A percentile compares a stretch with the other conserved stretches of the same genome.
Evolutionary conservation across 2,888 invertebrate genomes (phyloP).

Genomic region (Rhogogaster chlorosoma): DNA sequence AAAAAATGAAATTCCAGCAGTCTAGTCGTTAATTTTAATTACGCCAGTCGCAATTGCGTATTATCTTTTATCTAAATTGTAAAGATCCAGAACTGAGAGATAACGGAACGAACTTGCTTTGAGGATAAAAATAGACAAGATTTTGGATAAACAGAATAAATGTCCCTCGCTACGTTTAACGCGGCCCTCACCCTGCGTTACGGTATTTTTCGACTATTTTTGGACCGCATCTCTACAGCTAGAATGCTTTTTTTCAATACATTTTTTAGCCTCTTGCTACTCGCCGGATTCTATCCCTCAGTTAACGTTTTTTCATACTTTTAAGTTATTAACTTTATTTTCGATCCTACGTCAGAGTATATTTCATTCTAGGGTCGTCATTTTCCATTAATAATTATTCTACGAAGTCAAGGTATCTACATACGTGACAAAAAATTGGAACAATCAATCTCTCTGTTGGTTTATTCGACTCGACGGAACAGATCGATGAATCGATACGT

Average conservation of each 20-base stretch:
- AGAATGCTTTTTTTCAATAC: neutral
- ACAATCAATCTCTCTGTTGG: neutral
- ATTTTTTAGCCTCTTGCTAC: neutral
- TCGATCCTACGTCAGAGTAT: neutral
- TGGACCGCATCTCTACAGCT: neutral
- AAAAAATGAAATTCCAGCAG: conserved; percentile 23
- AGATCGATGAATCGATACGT: neutral
- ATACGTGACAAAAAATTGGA: neutral
- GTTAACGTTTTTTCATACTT: neutral
- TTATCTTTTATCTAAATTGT: conserved; percentile 47
- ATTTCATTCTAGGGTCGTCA: neutral
- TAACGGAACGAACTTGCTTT: conserved; percentile 33
- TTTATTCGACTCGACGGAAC: neutral
- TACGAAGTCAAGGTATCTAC: neutral
- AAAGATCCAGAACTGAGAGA: conserved; percentile 20
- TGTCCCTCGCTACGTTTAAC: conserved; percentile 51
- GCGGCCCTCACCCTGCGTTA: conserved; percentile 35
- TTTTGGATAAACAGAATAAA: conserved; percentile 53
- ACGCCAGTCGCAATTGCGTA: conserved; percentile 15
- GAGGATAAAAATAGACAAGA: conserved; percentile 52
- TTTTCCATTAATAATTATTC: neutral
- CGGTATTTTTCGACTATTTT: conserved; percentile 42
- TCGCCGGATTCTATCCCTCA: neutral
- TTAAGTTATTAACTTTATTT: neutral
- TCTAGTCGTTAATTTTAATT: conserved; percentile 49